Base-by-base conservation (phyloP, 2,113 vertebrate species). In the Acanthisitta chloris region DNA sequence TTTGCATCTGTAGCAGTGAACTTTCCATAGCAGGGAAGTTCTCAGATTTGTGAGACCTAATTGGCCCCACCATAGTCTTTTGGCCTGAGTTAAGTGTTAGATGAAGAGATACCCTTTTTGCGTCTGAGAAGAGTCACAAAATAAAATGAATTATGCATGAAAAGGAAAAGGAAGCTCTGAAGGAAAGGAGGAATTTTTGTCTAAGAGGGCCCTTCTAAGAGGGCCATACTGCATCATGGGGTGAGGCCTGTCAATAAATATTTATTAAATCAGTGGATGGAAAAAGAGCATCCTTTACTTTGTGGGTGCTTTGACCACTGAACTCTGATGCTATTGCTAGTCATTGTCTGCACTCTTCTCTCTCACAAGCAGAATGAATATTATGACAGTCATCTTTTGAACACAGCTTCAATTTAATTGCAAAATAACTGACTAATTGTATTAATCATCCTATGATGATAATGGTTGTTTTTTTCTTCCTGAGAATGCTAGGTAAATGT, bases 371-470 rank as follows among this genome's bases (percentile, higher is more conserved):
- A 94, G 26, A 81, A 71, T 54, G 20, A 71, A 38, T 40, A 79
- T 45, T n/a, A 34, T 81, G 46, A 65, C 24, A 84, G 10, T 66
- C 55, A 84, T 42, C 42, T 66, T 88, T 38, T 70, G 11, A 85
- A 45, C 12, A 85, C 4, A 54, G 26, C 17, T 91, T 73, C 24
- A 86, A 7, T 66, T 80, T 61, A 61, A 70, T 17, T 86, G 46
- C 34, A 78, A 94, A 95, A 88, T 57, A 92, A 77, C 45, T 85
- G 42, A 94, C 43, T 86, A 86, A 59, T 65, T 84, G 18, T 62
- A 88, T 91, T 86, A 89, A 89, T 89, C 65, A 89, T 4, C 4
- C 43, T 16, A 19, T 64, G 69, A 66, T 54, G 4, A 29, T 21
- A 86, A 88, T 0, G 0, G 11, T 24, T 80, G 11, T 6, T 86